Conservation (phyloP, 92 coral and sea anemone genomes). For the Palythoa grandiflora region DNA sequence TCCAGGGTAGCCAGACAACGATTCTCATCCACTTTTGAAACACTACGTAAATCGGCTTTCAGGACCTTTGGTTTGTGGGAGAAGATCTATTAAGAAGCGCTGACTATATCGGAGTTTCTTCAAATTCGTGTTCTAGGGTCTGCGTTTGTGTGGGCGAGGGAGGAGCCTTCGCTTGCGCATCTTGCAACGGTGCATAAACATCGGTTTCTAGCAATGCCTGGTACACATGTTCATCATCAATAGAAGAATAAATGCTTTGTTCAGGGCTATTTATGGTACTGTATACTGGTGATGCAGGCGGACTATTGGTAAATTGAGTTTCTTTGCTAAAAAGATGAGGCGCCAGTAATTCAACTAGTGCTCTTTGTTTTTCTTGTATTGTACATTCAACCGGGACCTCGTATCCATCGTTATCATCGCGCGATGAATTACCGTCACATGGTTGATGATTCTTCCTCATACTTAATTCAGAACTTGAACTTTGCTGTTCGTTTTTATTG, state of each 20-base stretch:
- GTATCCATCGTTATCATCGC: conserved; percentile 11
- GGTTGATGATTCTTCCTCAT: background rate
- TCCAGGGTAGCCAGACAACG: no score
- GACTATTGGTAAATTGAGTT: background rate
- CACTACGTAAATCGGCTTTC: no score
- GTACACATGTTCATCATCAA: conserved; percentile 26
- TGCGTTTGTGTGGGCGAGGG: background rate
- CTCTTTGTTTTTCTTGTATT: background rate
- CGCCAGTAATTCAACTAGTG: background rate
- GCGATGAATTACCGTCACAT: background rate
- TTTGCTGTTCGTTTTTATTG: background rate
- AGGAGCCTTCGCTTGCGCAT: background rate
- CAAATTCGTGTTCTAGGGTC: background rate
- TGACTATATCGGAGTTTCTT: background rate
- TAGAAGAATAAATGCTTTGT: background rate
- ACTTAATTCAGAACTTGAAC: conserved; percentile 5
- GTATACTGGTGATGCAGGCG: background rate
- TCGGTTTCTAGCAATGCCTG: background rate
- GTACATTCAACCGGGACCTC: conserved; percentile 13
- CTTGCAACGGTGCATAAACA: background rate
- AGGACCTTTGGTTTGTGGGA: no score
- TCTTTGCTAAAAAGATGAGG: background rate
- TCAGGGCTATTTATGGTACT: background rate
- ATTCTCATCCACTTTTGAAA: no score
- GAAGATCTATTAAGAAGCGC: background rate